Percentiles rank a stretch among this genome's conserved stretches.
These are phyloP conservation scores for Entomobrya proxima DNA, from an alignment of 2,888 invertebrate genomes.

Conservation along the genomic window DNA sequence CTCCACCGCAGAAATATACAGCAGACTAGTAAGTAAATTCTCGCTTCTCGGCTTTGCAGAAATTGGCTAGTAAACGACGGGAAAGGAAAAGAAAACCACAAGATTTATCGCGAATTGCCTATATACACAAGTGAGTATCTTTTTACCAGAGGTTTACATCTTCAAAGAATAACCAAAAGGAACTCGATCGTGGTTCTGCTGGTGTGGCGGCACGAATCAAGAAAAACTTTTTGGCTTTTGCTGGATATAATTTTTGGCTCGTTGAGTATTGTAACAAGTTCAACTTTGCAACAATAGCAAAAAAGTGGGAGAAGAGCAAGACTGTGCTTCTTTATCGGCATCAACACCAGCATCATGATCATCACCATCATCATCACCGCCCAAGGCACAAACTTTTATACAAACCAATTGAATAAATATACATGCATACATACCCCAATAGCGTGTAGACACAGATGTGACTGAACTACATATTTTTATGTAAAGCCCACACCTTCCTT, in stretches of 20 bases:
- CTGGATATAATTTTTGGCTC: constrained; percentile 57
- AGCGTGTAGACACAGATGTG: not conserved
- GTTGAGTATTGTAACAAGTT: constrained; percentile 52
- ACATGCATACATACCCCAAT: not conserved
- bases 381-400: constrained; percentile 38
- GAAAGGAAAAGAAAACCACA: constrained; percentile 49
- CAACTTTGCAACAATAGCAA: constrained; percentile 41
- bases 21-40: not conserved
- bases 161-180: constrained; percentile 3
- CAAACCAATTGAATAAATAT: constrained; percentile 57
- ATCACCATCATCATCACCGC: constrained; percentile 9
- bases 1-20: not conserved
- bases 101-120: constrained; percentile 59
- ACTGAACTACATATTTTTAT: constrained; percentile 39
- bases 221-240: constrained; percentile 50
- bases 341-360: constrained; percentile 14
- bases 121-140: not conserved
- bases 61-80: constrained; percentile 53
- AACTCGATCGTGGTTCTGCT: not conserved
- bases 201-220: constrained; percentile 1
- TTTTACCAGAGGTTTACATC: constrained; percentile 10
- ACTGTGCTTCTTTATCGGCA: not conserved
- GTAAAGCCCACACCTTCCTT: constrained; percentile 39
- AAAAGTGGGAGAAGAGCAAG: not conserved
- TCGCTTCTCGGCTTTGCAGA: constrained; percentile 2